phyloP scores from a whole-genome alignment of 1,140 invertebrate genomes.

The Pentalonia nigronervosa region DNA sequence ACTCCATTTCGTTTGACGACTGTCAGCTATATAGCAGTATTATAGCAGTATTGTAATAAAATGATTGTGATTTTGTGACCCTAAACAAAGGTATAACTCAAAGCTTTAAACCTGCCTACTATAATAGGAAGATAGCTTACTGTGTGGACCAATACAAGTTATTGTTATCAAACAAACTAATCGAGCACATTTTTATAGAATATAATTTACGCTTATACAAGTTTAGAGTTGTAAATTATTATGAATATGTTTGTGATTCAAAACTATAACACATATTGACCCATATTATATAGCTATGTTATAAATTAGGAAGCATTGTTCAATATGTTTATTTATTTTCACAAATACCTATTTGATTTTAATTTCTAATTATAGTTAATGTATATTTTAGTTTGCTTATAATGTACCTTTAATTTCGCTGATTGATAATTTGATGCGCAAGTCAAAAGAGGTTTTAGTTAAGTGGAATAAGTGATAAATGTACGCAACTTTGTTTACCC shows the following conservation, averaged over 20 bases:
- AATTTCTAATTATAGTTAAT: too few species aligned
- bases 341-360: too few species aligned
- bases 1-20: neutral
- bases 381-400: too few species aligned
- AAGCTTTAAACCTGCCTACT: neutral
- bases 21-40: too few species aligned
- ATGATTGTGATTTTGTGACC: too few species aligned
- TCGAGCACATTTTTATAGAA: neutral
- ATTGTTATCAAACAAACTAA: neutral
- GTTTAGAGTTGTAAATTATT: neutral
- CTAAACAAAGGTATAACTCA: neutral
- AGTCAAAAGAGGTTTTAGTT: too few species aligned
- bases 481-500: too few species aligned
- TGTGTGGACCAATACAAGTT: too few species aligned
- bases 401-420: too few species aligned
- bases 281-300: neutral
- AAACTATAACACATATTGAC: neutral
- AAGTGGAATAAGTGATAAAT: too few species aligned
- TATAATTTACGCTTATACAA: neutral
- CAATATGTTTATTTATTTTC: neutral
- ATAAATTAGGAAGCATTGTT: neutral
- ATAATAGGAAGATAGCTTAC: neutral
- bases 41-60: too few species aligned
- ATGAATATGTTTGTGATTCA: neutral
- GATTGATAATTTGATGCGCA: too few species aligned